Evolutionary conservation across 2,113 vertebrate species (phyloP).

Genomic region (Calidris pygmaea): DNA sequence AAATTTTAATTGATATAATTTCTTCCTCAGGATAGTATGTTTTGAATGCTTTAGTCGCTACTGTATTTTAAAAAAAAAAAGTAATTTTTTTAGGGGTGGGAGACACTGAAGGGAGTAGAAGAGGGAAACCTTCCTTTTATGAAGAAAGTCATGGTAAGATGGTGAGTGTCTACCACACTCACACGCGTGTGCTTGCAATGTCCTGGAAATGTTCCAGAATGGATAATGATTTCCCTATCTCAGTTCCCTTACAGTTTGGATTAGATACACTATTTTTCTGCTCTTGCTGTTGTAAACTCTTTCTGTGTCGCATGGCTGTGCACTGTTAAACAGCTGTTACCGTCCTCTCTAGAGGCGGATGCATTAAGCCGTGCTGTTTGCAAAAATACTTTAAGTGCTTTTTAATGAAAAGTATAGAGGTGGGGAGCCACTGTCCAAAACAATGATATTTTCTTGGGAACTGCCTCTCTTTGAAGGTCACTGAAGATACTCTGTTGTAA

Average conservation of each 20-base stretch:
- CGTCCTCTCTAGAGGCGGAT: not conserved
- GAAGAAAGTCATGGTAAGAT: not conserved
- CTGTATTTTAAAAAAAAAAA: not conserved
- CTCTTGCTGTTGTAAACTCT: not conserved
- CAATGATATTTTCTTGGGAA: not conserved
- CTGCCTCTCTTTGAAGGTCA: not conserved
- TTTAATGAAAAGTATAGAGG: not conserved
- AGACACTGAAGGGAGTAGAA: not conserved
- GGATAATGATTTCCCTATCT: not conserved
- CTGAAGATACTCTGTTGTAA: not conserved
- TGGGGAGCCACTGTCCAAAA: not conserved
- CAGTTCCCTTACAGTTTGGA: not conserved
- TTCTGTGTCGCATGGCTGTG: not conserved
- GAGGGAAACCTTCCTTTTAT: not conserved
- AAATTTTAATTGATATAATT: not conserved
- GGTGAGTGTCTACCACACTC: not conserved
- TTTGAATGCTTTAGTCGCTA: not conserved
- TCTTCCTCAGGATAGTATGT: not conserved
- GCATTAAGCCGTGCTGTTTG: not conserved
- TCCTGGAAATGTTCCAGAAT: not conserved
- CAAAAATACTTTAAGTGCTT: not conserved
- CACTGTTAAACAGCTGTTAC: not conserved
- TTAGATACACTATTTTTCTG: not conserved
- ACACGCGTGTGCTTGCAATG: fast-evolving
- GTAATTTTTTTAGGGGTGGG: not conserved